A percentile compares a stretch with the other conserved stretches of the same genome.
Evolutionary conservation across 2,888 invertebrate genomes (phyloP).

Genomic region (Drosophila formosana): DNA sequence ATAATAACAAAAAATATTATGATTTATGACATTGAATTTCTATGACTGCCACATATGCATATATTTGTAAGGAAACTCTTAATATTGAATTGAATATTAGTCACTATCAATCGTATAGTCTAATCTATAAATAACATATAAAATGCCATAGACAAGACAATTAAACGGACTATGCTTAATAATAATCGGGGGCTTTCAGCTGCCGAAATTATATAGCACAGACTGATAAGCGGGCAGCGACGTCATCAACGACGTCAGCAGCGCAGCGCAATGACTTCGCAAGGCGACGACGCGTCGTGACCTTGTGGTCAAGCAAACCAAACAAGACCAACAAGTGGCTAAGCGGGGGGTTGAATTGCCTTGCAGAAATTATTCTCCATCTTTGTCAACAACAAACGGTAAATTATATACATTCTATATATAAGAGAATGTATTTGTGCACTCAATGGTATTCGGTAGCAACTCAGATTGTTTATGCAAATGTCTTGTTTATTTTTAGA

Average conservation of each 20-base stretch:
- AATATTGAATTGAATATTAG: not conserved
- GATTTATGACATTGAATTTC: constrained; percentile 2
- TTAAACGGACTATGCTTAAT: constrained; percentile 30
- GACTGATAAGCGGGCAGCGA: constrained; percentile 44
- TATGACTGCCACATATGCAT: not conserved
- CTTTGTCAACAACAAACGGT: constrained; percentile 1
- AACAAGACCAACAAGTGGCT: constrained; percentile 70
- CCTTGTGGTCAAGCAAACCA: constrained; percentile 52
- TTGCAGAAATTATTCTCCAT: constrained; percentile 10
- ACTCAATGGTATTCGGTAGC: constrained; percentile 13
- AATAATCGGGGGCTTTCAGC: constrained; percentile 28
- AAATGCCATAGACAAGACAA: constrained; percentile 13
- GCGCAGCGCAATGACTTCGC: constrained; percentile 46
- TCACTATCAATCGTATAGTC: constrained; percentile 19
- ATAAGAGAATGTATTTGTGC: constrained; percentile 17
- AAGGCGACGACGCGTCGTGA: constrained; percentile 45
- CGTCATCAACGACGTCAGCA: constrained; percentile 8
- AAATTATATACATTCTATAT: not conserved
- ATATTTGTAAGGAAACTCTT: not conserved
- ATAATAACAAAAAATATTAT: not conserved
- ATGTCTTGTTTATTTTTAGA: constrained; percentile 65
- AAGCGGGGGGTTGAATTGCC: constrained; percentile 4
- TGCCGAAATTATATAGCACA: constrained; percentile 21
- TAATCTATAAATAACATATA: constrained; percentile 46
- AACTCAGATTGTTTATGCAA: constrained; percentile 53